A percentile compares a stretch with the other conserved stretches of the same genome.
phyloP scores from a whole-genome alignment of 2,888 invertebrate genomes.

The Dryomyza anilis region DNA sequence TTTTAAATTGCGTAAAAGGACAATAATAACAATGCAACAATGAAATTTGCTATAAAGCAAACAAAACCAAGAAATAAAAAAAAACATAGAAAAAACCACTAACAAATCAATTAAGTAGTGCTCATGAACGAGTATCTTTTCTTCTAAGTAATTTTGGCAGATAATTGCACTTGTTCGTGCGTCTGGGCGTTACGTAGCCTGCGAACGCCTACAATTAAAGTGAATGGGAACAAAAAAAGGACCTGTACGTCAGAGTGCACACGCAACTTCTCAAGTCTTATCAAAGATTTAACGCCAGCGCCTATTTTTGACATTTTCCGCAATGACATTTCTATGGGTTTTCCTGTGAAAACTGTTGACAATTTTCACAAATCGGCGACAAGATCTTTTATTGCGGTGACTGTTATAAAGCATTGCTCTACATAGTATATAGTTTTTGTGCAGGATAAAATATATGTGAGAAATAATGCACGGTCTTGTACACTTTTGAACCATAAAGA shows the following conservation, averaged over 20 bases:
- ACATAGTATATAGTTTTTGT: neutral
- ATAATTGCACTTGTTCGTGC: neutral
- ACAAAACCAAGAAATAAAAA: no score
- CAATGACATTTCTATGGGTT: neutral
- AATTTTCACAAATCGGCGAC: neutral
- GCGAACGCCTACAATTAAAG: constrained; percentile 21
- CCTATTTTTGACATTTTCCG: neutral
- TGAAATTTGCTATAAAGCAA: no score
- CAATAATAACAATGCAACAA: no score
- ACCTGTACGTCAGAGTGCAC: no score
- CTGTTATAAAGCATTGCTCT: neutral
- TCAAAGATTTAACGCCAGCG: constrained; percentile 38
- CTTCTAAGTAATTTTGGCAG: neutral
- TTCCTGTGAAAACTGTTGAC: neutral
- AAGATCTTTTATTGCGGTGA: neutral
- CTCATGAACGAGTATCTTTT: neutral
- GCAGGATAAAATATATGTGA: no score
- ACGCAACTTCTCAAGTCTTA: constrained; percentile 37
- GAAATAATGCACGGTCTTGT: no score
- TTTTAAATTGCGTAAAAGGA: no score
- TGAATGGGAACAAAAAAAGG: no score
- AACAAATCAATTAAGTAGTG: constrained; percentile 1
- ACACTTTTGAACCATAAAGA: no score
- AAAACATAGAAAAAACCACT: constrained; percentile 14
- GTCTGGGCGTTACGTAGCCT: neutral